Conservation (phyloP, 2,113 vertebrate species). For the Trichomycterus rosablanca region DNA sequence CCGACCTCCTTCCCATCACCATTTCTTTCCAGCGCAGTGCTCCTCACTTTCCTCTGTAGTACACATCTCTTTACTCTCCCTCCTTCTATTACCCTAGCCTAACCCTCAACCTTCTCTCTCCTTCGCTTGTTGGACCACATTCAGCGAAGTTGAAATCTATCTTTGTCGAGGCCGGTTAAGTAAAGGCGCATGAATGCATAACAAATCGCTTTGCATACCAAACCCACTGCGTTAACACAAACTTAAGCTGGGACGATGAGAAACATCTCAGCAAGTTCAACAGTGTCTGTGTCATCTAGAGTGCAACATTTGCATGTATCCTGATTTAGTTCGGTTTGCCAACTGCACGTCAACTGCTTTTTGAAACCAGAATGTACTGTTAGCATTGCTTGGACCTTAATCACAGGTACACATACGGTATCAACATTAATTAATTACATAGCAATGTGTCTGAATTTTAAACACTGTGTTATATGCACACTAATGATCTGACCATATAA, state of each 20-base stretch:
- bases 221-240: constrained; percentile 46
- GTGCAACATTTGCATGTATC: constrained; percentile 42
- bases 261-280: constrained; percentile 38
- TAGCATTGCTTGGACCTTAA: too few species aligned
- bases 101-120: constrained; percentile 47
- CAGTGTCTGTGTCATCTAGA: constrained; percentile 17
- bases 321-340: too few species aligned
- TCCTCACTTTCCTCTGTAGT: too few species aligned
- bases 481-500: too few species aligned
- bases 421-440: too few species aligned
- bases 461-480: too few species aligned
- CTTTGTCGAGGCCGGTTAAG: constrained; percentile 47
- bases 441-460: too few species aligned
- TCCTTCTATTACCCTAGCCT: constrained; percentile 48
- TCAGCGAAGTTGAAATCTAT: constrained; percentile 54
- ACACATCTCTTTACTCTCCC: too few species aligned
- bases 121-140: constrained; percentile 50
- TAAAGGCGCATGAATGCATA: constrained; percentile 50
- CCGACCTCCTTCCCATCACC: constrained; percentile 42
- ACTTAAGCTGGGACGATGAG: constrained; percentile 38
- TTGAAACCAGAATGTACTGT: too few species aligned
- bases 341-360: too few species aligned
- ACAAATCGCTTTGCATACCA: constrained; percentile 55
- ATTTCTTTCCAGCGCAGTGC: too few species aligned
- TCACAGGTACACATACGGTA: too few species aligned